Evolutionary conservation across 2,888 invertebrate species (phyloP).

Genomic region (Orthosia incerta): DNA sequence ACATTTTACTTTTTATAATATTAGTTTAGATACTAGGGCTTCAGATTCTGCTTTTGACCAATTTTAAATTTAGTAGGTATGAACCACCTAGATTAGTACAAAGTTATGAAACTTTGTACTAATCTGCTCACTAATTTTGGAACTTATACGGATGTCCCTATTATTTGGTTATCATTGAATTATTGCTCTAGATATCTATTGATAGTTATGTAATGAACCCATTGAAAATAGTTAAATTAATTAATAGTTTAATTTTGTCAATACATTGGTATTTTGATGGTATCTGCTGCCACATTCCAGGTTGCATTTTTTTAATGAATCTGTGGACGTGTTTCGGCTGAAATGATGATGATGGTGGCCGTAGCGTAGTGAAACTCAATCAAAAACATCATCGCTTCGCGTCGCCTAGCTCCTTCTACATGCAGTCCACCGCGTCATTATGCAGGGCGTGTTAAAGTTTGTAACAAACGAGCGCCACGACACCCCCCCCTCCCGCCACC

Average conservation of each 20-base stretch:
- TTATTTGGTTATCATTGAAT: not conserved
- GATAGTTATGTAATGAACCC: not conserved
- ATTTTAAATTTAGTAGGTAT: no score
- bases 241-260: no score
- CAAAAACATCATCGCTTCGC: constrained; percentile 18
- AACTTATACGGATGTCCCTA: no score
- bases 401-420: not conserved
- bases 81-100: no score
- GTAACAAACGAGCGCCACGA: constrained; percentile 57
- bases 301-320: not conserved
- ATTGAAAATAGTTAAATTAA: not conserved
- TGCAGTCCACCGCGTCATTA: constrained; percentile 43
- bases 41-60: no score
- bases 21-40: no score
- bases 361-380: no score
- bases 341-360: no score
- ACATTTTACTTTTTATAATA: no score
- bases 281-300: not conserved
- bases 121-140: not conserved
- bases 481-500: constrained; percentile 10
- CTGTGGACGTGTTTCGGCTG: no score
- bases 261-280: not conserved
- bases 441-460: constrained; percentile 59
- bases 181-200: not conserved
- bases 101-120: no score